Evolutionary conservation across 2,888 invertebrate species (phyloP).

Genomic region (Aphelenchoides bicaudatus): DNA sequence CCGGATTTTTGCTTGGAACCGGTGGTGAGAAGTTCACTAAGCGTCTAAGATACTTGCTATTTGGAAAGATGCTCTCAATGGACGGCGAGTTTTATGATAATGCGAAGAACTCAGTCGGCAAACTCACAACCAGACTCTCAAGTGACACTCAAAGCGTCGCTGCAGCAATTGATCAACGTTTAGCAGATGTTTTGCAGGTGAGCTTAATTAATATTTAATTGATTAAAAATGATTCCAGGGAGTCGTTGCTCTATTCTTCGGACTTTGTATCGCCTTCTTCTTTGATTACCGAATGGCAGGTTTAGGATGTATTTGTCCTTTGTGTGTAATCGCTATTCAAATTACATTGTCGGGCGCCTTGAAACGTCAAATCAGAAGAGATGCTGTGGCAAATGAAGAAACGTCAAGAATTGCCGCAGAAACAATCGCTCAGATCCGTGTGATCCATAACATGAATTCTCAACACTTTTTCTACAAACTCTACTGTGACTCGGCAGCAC

Average conservation of each 20-base stretch:
- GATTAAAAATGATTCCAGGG: too few relatives aligned
- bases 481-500: slow-evolving; percentile 28
- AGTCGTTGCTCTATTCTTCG: slow-evolving; percentile 41
- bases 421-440: slow-evolving; percentile 35
- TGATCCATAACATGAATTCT: slow-evolving; percentile 34
- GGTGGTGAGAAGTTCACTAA: slow-evolving; percentile 36
- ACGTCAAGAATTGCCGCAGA: slow-evolving; percentile 34
- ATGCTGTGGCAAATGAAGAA: slow-evolving; percentile 43
- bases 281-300: slow-evolving; percentile 56
- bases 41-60: slow-evolving; percentile 44
- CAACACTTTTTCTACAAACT: slow-evolving; percentile 23
- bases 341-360: slow-evolving; percentile 43
- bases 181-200: slow-evolving; percentile 37
- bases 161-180: slow-evolving; percentile 58
- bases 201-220: too few relatives aligned
- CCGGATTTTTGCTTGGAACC: slow-evolving; percentile 35
- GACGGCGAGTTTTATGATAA: slow-evolving; percentile 64
- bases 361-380: slow-evolving; percentile 45
- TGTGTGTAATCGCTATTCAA: slow-evolving; percentile 37
- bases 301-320: slow-evolving; percentile 45
- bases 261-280: slow-evolving; percentile 50
- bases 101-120: slow-evolving; percentile 61
- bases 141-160: slow-evolving; percentile 64
- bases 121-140: slow-evolving; percentile 61
- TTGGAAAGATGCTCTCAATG: slow-evolving; percentile 60